These are phyloP conservation scores for Glaucopsyche alexis DNA, from an alignment of 2,888 invertebrate species.

Conservation along the genomic window DNA sequence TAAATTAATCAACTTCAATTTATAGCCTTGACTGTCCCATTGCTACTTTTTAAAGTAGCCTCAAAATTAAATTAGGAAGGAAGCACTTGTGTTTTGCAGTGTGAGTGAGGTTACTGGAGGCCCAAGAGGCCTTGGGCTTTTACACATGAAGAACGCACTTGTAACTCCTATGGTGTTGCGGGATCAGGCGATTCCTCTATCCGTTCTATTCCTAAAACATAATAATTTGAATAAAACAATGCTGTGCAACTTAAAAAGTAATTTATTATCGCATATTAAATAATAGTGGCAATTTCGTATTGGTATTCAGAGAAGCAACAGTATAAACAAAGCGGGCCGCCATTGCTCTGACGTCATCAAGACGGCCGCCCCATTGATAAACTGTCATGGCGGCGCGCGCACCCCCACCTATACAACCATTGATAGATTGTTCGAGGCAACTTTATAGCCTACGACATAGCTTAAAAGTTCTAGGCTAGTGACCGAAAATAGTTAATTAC, in stretches of 20 bases:
- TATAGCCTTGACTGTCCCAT: too few relatives aligned
- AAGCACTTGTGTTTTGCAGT: too few relatives aligned
- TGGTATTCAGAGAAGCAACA: slow-evolving; percentile 2
- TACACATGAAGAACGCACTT: too few relatives aligned
- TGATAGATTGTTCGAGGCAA: slow-evolving; percentile 56
- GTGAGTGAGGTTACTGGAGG: too few relatives aligned
- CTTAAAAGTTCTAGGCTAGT: not conserved
- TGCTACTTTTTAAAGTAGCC: too few relatives aligned
- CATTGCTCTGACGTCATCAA: slow-evolving; percentile 71
- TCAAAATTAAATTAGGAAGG: too few relatives aligned
- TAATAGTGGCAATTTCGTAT: slow-evolving; percentile 7
- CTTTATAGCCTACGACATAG: slow-evolving; percentile 46
- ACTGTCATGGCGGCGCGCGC: slow-evolving; percentile 58
- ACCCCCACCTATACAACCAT: slow-evolving; percentile 62
- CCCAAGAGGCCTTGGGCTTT: too few relatives aligned
- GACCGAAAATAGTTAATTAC: too few relatives aligned
- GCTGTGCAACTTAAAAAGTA: not conserved
- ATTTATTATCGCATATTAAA: not conserved
- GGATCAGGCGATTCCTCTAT: too few relatives aligned
- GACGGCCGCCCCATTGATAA: slow-evolving; percentile 73
- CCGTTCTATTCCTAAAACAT: not conserved
- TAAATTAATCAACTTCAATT: too few relatives aligned
- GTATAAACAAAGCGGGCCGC: slow-evolving; percentile 39
- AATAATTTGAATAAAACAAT: not conserved
- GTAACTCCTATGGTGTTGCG: too few relatives aligned